phyloP scores from a whole-genome alignment of 2,888 invertebrate species.

The Ischnura elegans region DNA sequence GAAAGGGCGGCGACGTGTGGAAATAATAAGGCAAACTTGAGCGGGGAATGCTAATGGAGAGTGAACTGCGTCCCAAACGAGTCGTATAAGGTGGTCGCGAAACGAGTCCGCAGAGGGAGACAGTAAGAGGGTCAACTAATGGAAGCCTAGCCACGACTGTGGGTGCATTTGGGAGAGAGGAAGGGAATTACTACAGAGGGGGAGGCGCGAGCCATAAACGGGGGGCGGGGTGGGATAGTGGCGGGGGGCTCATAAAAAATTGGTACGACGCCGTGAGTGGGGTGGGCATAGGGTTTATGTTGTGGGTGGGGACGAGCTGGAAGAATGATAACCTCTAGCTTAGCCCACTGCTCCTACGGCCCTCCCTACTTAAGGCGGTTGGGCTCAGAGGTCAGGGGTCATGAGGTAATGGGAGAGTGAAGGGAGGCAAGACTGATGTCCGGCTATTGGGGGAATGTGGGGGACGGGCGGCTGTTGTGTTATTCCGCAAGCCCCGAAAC shows the following conservation, averaged over 20 bases:
- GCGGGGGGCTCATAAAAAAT: background rate
- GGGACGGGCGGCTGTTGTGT: background rate
- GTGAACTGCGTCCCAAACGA: background rate
- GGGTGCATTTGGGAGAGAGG: background rate
- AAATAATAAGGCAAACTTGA: background rate
- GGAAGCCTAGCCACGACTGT: background rate
- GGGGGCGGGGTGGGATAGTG: background rate
- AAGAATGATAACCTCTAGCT: background rate
- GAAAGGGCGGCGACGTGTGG: background rate
- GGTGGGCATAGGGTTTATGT: background rate
- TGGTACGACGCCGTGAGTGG: background rate
- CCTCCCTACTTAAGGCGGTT: background rate
- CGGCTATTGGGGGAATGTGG: background rate
- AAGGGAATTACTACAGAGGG: background rate
- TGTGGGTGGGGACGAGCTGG: background rate
- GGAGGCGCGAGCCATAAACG: background rate
- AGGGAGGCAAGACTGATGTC: background rate
- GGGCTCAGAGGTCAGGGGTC: conserved; percentile 3
- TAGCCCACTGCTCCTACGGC: background rate
- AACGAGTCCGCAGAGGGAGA: background rate
- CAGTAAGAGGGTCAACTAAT: background rate
- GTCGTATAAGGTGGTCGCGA: background rate
- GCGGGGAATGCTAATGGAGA: background rate
- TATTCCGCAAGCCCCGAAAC: background rate
- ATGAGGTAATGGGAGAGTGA: conserved; percentile 1